These are phyloP conservation scores for Cylloceria caligata DNA, from an alignment of 2,888 invertebrate genomes.

Conservation along the genomic window DNA sequence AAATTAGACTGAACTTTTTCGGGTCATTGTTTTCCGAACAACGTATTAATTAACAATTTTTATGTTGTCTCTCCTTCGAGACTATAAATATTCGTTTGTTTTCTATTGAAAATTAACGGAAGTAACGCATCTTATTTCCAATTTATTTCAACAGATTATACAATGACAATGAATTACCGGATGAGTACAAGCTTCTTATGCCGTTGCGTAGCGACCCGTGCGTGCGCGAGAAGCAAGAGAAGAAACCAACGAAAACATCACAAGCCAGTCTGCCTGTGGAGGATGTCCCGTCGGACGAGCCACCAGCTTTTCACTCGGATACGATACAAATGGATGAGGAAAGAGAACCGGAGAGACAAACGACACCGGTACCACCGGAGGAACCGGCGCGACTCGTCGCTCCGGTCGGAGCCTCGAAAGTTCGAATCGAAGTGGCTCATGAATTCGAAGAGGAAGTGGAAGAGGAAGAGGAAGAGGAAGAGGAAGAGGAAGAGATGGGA, in stretches of 20 bases:
- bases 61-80: not conserved
- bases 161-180: slow-evolving; percentile 97
- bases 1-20: slow-evolving; percentile 3
- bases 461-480: slow-evolving; percentile 58
- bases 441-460: slow-evolving; percentile 53
- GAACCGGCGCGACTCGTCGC: slow-evolving; percentile 48
- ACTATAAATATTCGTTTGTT: no score
- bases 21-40: no score
- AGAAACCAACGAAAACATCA: slow-evolving; percentile 32
- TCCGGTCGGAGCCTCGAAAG: slow-evolving; percentile 56
- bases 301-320: slow-evolving; percentile 54
- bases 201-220: slow-evolving; percentile 88
- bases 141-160: slow-evolving; percentile 89
- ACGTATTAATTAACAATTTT: no score
- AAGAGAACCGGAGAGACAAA: slow-evolving; percentile 35
- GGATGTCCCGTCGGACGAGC: slow-evolving; percentile 47
- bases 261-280: slow-evolving; percentile 39
- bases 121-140: not conserved
- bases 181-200: slow-evolving; percentile 97
- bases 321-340: slow-evolving; percentile 42
- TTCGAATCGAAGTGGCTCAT: slow-evolving; percentile 54
- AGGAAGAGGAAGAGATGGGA: slow-evolving; percentile 56
- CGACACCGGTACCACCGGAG: slow-evolving; percentile 51
- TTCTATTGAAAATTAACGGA: not conserved
- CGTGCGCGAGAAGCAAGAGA: slow-evolving; percentile 27